A percentile compares a stretch with the other conserved stretches of the same genome.
These are phyloP conservation scores for Loris lydekkerianus DNA, from an alignment of 2,797 vertebrate species.

Conservation along the genomic window DNA sequence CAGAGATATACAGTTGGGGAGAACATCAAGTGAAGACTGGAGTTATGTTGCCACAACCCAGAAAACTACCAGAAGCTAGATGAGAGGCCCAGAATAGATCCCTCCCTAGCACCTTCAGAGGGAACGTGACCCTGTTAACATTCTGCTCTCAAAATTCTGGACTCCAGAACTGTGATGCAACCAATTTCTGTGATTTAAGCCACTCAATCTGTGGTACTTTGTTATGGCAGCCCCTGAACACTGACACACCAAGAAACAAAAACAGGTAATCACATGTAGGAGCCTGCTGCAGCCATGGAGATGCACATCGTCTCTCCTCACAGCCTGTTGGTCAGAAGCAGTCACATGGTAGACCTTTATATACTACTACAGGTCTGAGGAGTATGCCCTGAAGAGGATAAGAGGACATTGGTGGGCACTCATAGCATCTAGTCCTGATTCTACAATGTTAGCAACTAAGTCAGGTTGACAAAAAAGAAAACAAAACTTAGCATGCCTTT, in stretches of 20 bases:
- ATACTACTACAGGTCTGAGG: neutral
- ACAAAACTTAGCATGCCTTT: neutral
- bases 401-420: neutral
- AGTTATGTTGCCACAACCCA: neutral
- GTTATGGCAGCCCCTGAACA: neutral
- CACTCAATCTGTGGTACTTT: neutral
- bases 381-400: neutral
- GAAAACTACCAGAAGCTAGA: neutral
- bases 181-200: neutral
- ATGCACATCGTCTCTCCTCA: neutral
- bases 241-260: neutral
- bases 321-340: neutral
- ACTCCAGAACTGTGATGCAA: neutral
- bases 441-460: neutral
- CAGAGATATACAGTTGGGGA: neutral
- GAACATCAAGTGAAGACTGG: neutral
- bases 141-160: neutral
- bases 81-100: neutral
- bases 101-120: neutral
- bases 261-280: neutral
- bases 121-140: neutral
- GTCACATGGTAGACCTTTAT: neutral
- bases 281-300: neutral
- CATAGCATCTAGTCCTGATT: neutral
- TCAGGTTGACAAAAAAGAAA: neutral